A percentile compares a stretch with the other conserved stretches of the same genome.
phyloP scores from a whole-genome alignment of 2,797 vertebrate species.

The Acanthis flammea region DNA sequence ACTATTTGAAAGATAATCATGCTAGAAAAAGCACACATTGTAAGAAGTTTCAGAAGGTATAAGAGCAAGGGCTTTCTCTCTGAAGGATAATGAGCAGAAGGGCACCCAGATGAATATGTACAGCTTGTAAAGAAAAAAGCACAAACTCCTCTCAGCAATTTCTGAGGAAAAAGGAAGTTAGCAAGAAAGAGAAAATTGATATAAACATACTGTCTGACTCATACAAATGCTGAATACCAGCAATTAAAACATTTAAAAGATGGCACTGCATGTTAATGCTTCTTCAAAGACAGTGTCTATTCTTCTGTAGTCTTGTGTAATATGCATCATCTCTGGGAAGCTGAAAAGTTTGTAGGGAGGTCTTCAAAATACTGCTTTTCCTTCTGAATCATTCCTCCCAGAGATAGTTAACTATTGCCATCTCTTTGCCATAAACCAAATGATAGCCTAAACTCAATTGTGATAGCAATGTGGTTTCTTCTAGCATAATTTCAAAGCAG shows the following conservation, averaged over 20 bases:
- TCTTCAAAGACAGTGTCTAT: constrained; percentile 32
- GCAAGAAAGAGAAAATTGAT: background rate
- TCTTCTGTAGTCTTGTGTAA: background rate
- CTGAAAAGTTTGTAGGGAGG: background rate
- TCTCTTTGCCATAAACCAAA: constrained; percentile 25
- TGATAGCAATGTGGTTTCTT: background rate
- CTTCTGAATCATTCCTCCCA: background rate
- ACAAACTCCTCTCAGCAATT: constrained; percentile 35
- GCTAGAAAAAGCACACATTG: background rate
- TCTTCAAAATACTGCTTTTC: background rate
- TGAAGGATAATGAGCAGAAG: background rate
- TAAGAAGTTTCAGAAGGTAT: background rate
- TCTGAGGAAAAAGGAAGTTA: constrained; percentile 42
- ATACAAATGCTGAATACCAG: constrained; percentile 13
- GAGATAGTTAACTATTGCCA: background rate
- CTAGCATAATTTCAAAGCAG: constrained; percentile 10
- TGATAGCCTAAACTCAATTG: background rate
- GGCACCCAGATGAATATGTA: background rate
- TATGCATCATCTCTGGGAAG: background rate
- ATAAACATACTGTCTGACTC: constrained; percentile 42
- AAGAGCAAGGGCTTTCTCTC: background rate
- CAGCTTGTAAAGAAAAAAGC: constrained; percentile 32
- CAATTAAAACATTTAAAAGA: constrained; percentile 59
- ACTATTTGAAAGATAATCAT: background rate
- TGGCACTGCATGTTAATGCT: constrained; percentile 3